These are phyloP conservation scores for Acipenser ruthenus DNA, from an alignment of 2,797 vertebrate species.

Conservation along the genomic window DNA sequence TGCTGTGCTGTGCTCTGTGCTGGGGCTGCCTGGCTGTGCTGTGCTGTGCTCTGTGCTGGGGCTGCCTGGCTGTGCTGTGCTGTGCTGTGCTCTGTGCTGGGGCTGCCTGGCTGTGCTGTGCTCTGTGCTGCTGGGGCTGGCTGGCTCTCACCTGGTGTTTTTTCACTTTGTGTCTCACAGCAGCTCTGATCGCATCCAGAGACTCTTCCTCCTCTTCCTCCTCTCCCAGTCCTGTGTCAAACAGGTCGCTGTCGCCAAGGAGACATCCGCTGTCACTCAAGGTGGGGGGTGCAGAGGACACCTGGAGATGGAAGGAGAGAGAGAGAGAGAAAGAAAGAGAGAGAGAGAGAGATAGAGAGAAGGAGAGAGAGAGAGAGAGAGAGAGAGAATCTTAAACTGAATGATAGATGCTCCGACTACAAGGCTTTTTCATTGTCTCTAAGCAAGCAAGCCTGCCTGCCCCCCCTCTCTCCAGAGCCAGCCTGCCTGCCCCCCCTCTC, in stretches of 20 bases:
- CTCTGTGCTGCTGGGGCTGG: background rate
- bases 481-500: too few relatives aligned
- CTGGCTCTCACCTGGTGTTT: slow-evolving; percentile 53
- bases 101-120: background rate
- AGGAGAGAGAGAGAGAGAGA: background rate
- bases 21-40: too few relatives aligned
- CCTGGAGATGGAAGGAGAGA: slow-evolving; percentile 27
- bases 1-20: background rate
- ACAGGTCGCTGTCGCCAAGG: slow-evolving; percentile 80
- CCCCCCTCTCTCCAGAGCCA: too few relatives aligned
- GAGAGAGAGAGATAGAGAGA: background rate
- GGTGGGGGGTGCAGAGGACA: slow-evolving; percentile 25
- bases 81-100: too few relatives aligned
- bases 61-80: too few relatives aligned
- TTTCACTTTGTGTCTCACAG: slow-evolving; percentile 71
- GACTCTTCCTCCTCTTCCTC: slow-evolving; percentile 74
- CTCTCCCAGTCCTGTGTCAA: slow-evolving; percentile 76
- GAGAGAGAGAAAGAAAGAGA: background rate
- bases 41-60: too few relatives aligned
- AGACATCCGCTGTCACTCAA: slow-evolving; percentile 87
- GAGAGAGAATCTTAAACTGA: background rate
- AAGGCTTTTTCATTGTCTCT: background rate
- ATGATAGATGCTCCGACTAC: background rate
- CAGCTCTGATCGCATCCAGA: slow-evolving; percentile 72
- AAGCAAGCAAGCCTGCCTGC: background rate